Evolutionary conservation across 2,888 invertebrate species (phyloP).

Genomic region (Dexiosoma caninum): DNA sequence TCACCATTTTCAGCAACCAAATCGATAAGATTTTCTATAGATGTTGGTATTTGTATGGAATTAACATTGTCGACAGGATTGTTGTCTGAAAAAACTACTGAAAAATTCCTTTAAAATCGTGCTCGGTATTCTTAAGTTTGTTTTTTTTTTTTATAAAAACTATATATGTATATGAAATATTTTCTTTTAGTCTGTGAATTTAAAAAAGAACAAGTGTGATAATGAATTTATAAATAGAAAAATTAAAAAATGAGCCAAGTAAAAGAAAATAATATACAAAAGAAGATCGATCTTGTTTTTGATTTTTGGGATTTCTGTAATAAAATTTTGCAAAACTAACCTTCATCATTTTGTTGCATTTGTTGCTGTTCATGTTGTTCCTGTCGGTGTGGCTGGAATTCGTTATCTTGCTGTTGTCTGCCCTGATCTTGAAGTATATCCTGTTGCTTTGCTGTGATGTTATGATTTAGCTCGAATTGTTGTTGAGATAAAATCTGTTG

Average conservation of each 20-base stretch:
- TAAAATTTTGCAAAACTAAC: constrained; percentile 35
- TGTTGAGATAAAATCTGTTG: constrained; percentile 16
- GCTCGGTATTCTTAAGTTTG: constrained; percentile 48
- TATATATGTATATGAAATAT: background rate
- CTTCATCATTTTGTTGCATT: constrained; percentile 44
- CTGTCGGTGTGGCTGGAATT: constrained; percentile 31
- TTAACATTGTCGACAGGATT: constrained; percentile 68
- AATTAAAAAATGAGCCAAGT: background rate
- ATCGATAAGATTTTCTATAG: constrained; percentile 81
- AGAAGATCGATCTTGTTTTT: background rate
- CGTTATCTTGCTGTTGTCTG: constrained; percentile 2
- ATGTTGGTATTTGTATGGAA: constrained; percentile 77
- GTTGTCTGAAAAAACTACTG: constrained; percentile 79
- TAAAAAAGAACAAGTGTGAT: constrained; percentile 7
- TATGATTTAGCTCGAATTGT: constrained; percentile 22
- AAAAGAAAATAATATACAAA: background rate
- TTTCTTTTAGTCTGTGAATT: constrained; percentile 6
- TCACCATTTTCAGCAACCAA: constrained; percentile 82
- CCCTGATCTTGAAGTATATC: constrained; percentile 31
- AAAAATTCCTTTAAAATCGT: constrained; percentile 75
- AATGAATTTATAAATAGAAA: background rate
- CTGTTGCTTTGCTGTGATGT: constrained; percentile 20
- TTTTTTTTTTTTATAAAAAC: constrained; percentile 16
- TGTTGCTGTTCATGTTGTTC: constrained; percentile 29
- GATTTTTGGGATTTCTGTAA: constrained; percentile 15